phyloP scores from a whole-genome alignment of 2,797 vertebrate genomes.

The Cyclopterus lumpus region DNA sequence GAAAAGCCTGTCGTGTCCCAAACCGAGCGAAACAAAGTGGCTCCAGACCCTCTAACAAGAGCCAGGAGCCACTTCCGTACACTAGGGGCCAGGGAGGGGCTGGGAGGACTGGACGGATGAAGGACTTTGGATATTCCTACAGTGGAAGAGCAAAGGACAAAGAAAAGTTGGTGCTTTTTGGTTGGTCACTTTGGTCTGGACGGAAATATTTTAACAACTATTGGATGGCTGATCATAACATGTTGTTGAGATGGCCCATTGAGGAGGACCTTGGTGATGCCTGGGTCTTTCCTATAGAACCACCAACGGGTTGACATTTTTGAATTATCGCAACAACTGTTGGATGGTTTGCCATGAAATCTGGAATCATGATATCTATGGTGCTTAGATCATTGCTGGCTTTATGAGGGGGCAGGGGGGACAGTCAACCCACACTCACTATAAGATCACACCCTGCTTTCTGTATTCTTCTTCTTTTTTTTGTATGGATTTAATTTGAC shows the following conservation, averaged over 20 bases:
- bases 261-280: not conserved
- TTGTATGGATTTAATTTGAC: not conserved
- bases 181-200: not conserved
- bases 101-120: not conserved
- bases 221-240: not conserved
- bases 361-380: not conserved
- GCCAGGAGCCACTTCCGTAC: conserved; percentile 48
- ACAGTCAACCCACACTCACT: not conserved
- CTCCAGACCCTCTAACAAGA: conserved; percentile 62
- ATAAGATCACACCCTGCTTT: not conserved
- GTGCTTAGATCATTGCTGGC: not conserved
- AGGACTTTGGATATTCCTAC: not conserved
- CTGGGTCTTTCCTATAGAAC: not conserved
- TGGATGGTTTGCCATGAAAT: too few relatives aligned
- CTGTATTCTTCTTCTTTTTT: not conserved
- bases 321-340: not conserved
- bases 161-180: not conserved
- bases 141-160: not conserved
- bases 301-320: not conserved
- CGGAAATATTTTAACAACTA: not conserved
- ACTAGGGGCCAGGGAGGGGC: not conserved
- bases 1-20: conserved; percentile 58
- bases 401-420: not conserved
- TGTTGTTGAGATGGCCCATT: not conserved
- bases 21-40: conserved; percentile 68